Evolutionary conservation across 2,797 vertebrate species (phyloP).

Genomic region (Macropus fuliginosus): DNA sequence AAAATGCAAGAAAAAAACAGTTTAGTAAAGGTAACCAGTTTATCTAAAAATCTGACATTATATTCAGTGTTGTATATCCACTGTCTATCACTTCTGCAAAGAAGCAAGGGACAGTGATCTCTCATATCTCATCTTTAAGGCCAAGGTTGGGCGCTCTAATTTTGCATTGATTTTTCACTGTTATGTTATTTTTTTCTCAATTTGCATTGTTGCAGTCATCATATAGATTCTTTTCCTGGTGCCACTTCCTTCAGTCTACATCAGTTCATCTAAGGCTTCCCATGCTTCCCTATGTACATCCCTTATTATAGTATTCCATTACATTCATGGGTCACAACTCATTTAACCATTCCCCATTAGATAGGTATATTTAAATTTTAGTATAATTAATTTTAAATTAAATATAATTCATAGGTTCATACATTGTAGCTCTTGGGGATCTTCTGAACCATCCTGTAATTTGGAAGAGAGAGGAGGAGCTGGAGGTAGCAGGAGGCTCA

Average conservation of each 20-base stretch:
- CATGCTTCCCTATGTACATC: neutral
- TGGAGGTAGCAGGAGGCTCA: neutral
- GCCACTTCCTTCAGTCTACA: neutral
- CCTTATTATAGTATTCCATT: neutral
- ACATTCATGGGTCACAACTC: neutral
- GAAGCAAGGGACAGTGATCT: neutral
- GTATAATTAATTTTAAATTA: neutral
- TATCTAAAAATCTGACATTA: neutral
- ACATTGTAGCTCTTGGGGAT: neutral
- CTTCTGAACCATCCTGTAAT: neutral
- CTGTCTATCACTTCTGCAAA: neutral
- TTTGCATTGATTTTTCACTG: neutral
- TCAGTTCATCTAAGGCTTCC: neutral
- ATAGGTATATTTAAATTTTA: neutral
- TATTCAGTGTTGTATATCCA: neutral
- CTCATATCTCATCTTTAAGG: neutral
- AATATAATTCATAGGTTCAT: neutral
- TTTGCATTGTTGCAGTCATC: neutral
- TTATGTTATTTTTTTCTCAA: neutral
- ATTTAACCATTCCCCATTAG: neutral
- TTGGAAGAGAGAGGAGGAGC: neutral
- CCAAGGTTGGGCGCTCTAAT: neutral
- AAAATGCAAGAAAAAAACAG: neutral
- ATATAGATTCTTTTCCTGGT: neutral
- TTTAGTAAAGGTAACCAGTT: neutral